Evolutionary conservation across 2,888 invertebrate species (phyloP).

Genomic region (Hypercompe scribonia): DNA sequence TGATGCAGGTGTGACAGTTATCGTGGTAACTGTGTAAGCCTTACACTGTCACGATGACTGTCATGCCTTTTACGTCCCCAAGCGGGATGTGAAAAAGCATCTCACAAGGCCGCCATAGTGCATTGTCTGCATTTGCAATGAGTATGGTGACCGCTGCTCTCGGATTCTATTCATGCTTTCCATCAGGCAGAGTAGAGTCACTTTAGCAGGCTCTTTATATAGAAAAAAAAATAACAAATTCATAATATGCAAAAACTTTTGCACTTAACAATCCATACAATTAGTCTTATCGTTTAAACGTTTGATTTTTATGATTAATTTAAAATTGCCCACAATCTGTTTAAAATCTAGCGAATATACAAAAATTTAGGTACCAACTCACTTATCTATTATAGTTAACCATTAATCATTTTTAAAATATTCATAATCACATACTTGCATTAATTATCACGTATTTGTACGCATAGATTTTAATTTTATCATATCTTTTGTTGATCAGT

Average conservation of each 20-base stretch:
- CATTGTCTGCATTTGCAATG: too few relatives aligned
- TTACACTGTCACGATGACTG: too few relatives aligned
- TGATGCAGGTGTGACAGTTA: too few relatives aligned
- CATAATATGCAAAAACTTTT: background rate
- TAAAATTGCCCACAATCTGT: background rate
- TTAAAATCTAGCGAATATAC: background rate
- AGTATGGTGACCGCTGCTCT: too few relatives aligned
- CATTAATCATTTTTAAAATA: conserved; percentile 3
- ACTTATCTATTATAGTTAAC: background rate
- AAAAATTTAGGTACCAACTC: background rate
- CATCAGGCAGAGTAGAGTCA: too few relatives aligned
- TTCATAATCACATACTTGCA: background rate
- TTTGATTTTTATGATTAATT: background rate
- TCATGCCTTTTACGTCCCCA: too few relatives aligned
- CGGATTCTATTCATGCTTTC: too few relatives aligned
- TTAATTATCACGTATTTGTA: background rate
- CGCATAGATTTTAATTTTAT: background rate
- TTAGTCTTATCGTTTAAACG: background rate
- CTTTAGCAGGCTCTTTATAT: too few relatives aligned
- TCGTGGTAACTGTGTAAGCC: too few relatives aligned
- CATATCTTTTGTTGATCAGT: background rate
- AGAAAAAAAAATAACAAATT: too few relatives aligned
- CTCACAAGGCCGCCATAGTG: too few relatives aligned
- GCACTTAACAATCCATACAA: background rate
- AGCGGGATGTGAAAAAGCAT: too few relatives aligned